Evolutionary conservation across 2,888 invertebrate species (phyloP), one percentile per base, ranked within the genome.

Genomic region (Polydrusus tereticollis): DNA sequence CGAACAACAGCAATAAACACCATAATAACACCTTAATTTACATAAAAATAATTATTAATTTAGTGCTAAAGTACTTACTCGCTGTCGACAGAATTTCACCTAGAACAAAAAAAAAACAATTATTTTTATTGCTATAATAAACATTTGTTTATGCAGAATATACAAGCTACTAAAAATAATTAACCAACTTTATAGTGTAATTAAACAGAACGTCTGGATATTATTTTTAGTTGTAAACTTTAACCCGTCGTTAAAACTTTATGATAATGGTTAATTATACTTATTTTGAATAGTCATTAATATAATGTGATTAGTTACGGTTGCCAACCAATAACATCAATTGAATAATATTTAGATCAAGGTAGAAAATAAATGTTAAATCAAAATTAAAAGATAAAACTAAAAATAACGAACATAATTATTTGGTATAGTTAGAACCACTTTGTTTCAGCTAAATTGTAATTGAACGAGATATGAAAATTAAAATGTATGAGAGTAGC

Each of bases 1-100:
- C 50, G 23, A 23, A 38, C 33, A 36, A 52, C 33, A 50, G 16
- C 14, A n/a, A 8, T 21, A 14, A 38, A 21, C 14, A 38, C 14
- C 10, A 64, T 20, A 36, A 21, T 14, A 20, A 60, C 55, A 20
- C 26, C 23, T 4, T 26, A 38, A 41, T 62, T 60, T 69, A 52
- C 68, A 59, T 59, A 59, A 47, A 45, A 33, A 29, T 33, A 59
- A 59, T 38, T 10, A 47, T 26, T 16, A 58, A 55, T 67, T n/a
- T 45, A 23, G 38, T 29, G 29, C 43, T 21, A 12, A 50, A 43
- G 14, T 69, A 80, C 80, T 80, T 74, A 79, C 79, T 78, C 77
- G 78, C 78, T 76, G 72, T 75, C 64, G 74, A 73, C 78, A 76
- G 75, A 77, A 77, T 79, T 77, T 66, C 76, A 78, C 76, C 79